Percentiles rank a stretch among this genome's conserved stretches.
Evolutionary conservation across 2,888 invertebrate genomes (phyloP).

Genomic region (Pandemis cinnamomeana): DNA sequence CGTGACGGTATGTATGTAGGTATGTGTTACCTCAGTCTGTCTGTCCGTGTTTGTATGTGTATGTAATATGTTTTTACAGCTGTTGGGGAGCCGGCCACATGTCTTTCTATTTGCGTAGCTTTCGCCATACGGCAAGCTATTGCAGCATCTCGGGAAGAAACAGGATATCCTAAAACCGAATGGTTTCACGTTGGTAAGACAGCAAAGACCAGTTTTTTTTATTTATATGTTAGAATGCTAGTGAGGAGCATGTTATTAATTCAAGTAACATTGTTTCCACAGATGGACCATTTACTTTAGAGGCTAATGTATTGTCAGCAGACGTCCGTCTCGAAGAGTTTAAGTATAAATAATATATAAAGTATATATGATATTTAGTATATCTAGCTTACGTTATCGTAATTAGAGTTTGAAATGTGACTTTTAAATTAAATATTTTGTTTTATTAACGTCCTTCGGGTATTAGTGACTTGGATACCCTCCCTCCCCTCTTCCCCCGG

Average conservation of each 20-base stretch:
- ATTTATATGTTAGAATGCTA: background rate
- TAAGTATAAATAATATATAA: slow-evolving; percentile 46
- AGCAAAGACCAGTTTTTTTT: background rate
- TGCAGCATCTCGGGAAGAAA: slow-evolving; percentile 85
- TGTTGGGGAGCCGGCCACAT: slow-evolving; percentile 81
- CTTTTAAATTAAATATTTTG: too few relatives aligned
- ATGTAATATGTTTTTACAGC: slow-evolving; percentile 59
- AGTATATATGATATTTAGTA: too few relatives aligned
- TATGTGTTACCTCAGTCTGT: too few relatives aligned
- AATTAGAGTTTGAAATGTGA: too few relatives aligned
- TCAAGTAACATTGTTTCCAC: slow-evolving; percentile 46
- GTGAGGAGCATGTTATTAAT: background rate
- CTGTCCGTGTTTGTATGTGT: too few relatives aligned
- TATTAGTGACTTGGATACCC: too few relatives aligned
- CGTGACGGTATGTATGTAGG: too few relatives aligned
- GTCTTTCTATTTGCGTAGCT: slow-evolving; percentile 75
- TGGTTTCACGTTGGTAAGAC: slow-evolving; percentile 86
- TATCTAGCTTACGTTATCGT: too few relatives aligned
- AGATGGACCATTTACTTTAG: slow-evolving; percentile 82
- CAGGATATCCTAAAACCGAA: slow-evolving; percentile 76
- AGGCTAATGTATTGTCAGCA: slow-evolving; percentile 55
- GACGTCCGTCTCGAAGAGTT: slow-evolving; percentile 48
- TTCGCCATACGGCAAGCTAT: slow-evolving; percentile 87
- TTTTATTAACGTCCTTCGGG: too few relatives aligned
- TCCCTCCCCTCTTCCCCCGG: too few relatives aligned